phyloP scores from a whole-genome alignment of 2,797 vertebrate species.

The Alosa sapidissima region DNA sequence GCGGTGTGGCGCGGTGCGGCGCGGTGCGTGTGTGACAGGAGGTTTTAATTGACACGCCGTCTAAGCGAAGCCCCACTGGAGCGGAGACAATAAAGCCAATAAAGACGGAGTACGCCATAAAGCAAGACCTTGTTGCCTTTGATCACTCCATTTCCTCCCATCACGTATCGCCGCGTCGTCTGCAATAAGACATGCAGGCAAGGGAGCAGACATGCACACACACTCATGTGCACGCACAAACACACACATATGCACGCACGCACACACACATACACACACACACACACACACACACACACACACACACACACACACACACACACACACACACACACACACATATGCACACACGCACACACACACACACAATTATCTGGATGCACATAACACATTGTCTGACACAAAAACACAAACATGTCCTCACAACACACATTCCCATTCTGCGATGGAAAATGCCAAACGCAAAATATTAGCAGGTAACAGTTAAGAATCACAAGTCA shows the following conservation, averaged over 20 bases:
- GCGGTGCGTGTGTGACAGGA: conserved; percentile 50
- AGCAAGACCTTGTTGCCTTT: conserved; percentile 59
- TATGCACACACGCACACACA: conserved; percentile 21
- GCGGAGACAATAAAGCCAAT: conserved; percentile 63
- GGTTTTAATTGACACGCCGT: conserved; percentile 63
- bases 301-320: too few species aligned
- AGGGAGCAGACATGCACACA: conserved; percentile 31
- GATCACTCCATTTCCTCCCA: conserved; percentile 57
- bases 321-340: neutral
- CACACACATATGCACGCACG: conserved; percentile 7
- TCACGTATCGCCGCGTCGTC: conserved; percentile 45
- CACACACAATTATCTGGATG: conserved; percentile 9
- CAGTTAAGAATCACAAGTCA: too few species aligned
- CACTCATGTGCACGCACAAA: conserved; percentile 22
- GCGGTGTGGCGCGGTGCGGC: conserved; percentile 41
- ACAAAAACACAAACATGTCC: conserved; percentile 43
- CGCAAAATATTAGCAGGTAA: too few species aligned
- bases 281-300: conserved; percentile 24
- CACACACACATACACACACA: neutral
- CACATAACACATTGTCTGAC: conserved; percentile 22
- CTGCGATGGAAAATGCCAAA: neutral
- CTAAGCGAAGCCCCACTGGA: conserved; percentile 54
- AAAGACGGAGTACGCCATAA: conserved; percentile 61
- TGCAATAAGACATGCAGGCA: conserved; percentile 42
- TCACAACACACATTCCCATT: conserved; percentile 31